Evolutionary conservation across 1,140 invertebrate genomes (phyloP).

Genomic region (Protaetia brevitarsis): DNA sequence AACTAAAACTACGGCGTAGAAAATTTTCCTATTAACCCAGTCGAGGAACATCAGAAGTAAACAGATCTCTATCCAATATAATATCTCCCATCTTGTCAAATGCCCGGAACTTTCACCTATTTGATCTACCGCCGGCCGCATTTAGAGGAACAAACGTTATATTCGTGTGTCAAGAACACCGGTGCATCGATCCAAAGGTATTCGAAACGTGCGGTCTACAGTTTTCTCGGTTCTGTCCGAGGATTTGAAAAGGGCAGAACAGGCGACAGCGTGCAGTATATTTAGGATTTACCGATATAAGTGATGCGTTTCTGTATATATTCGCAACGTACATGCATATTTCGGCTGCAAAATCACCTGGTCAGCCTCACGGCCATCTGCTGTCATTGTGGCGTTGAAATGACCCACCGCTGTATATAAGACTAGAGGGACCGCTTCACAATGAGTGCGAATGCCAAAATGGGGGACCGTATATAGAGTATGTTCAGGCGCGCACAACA

Average conservation of each 20-base stretch:
- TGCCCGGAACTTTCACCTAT: too few relatives aligned
- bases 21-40: too few relatives aligned
- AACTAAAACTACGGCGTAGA: too few relatives aligned
- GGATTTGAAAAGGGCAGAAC: conserved; percentile 1
- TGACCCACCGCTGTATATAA: conserved; percentile 37
- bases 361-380: conserved; percentile 40
- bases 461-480: conserved; percentile 30
- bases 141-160: too few relatives aligned
- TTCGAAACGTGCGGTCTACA: too few relatives aligned
- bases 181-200: too few relatives aligned
- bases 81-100: too few relatives aligned
- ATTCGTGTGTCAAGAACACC: not conserved
- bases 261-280: not conserved
- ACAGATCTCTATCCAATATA: too few relatives aligned
- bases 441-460: conserved; percentile 27
- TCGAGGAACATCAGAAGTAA: too few relatives aligned
- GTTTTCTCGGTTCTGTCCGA: not conserved
- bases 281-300: not conserved
- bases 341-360: conserved; percentile 35
- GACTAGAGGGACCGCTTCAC: conserved; percentile 23
- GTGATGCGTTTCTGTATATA: not conserved
- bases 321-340: conserved; percentile 27
- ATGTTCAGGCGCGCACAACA: not conserved
- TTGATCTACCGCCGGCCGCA: too few relatives aligned
- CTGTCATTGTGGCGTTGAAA: conserved; percentile 45